Percentiles rank a stretch among this genome's conserved stretches.
Evolutionary conservation across 2,797 vertebrate genomes (phyloP).

Genomic region (Notamacropus eugenii): DNA sequence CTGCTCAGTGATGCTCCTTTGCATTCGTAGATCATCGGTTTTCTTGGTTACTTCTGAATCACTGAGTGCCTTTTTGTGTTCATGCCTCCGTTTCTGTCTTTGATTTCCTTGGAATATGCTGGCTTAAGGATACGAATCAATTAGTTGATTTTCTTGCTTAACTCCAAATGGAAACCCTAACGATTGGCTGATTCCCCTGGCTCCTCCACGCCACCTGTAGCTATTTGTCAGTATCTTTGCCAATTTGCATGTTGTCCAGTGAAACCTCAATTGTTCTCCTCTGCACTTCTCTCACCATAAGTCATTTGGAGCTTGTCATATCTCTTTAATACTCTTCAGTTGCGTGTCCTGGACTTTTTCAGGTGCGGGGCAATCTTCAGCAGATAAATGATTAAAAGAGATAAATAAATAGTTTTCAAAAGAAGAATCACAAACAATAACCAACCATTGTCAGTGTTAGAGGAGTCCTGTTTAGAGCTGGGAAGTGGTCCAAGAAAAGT

Average conservation of each 20-base stretch:
- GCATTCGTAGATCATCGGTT: not conserved
- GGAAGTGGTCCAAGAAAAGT: not conserved
- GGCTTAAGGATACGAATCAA: not conserved
- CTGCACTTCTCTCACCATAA: not conserved
- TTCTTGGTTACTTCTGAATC: not conserved
- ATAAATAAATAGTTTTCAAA: not conserved
- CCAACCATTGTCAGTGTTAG: not conserved
- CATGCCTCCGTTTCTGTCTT: not conserved
- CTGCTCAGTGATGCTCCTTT: not conserved
- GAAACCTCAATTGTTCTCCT: not conserved
- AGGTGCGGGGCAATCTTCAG: not conserved
- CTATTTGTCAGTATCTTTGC: not conserved
- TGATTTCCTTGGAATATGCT: not conserved
- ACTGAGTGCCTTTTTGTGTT: not conserved
- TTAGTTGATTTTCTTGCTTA: not conserved
- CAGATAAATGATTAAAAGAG: not conserved
- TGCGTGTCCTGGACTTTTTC: not conserved
- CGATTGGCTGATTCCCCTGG: not conserved
- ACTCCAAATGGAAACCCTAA: not conserved
- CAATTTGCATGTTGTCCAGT: not conserved
- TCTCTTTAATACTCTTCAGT: not conserved
- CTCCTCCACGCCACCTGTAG: not conserved
- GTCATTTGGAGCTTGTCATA: not conserved
- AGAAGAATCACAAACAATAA: not conserved
- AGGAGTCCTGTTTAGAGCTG: not conserved